These are phyloP conservation scores for Tinamus major DNA, from an alignment of 2,797 vertebrate species.

Conservation along the genomic window DNA sequence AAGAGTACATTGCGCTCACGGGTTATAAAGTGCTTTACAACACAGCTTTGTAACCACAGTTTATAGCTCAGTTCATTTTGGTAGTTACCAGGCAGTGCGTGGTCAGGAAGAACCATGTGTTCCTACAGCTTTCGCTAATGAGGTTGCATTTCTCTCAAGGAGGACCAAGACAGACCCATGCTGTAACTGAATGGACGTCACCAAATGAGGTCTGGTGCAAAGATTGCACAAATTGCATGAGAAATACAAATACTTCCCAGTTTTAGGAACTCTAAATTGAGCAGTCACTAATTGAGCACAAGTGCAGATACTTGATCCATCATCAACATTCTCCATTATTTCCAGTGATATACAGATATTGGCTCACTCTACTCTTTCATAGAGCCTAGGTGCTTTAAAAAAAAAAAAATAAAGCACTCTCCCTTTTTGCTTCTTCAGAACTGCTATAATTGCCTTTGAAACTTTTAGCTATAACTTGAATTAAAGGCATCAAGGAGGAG, in stretches of 20 bases:
- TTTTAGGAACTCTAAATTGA: slow-evolving; percentile 6
- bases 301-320: neutral
- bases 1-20: neutral
- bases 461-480: neutral
- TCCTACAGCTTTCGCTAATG: neutral
- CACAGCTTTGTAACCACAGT: neutral
- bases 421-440: neutral
- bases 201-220: fast-evolving
- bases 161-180: neutral
- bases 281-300: neutral
- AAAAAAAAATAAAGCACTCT: neutral
- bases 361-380: neutral
- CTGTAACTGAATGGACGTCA: neutral
- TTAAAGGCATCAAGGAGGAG: neutral
- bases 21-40: slow-evolving; percentile 9
- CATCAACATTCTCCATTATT: neutral
- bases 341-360: neutral
- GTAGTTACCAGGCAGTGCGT: neutral
- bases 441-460: neutral
- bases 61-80: neutral
- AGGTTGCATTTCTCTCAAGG: neutral
- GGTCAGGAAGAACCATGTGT: neutral
- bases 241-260: neutral
- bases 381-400: neutral
- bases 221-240: neutral